Conservation (phyloP, 1,140 invertebrate genomes). For the Cryptotermes secundus region DNA sequence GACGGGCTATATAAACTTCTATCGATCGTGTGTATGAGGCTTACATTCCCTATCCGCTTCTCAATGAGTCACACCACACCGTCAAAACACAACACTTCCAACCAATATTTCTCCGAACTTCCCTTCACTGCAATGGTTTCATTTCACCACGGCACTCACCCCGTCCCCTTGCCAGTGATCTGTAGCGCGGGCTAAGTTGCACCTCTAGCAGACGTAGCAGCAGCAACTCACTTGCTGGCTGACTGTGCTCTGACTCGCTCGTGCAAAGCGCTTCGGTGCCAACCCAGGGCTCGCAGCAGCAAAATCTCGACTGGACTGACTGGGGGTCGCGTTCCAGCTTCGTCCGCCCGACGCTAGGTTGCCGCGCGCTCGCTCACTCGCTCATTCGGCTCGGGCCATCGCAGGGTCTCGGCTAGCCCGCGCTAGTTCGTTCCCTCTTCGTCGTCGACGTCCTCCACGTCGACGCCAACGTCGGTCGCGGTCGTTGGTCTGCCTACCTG, state of each 20-base stretch:
- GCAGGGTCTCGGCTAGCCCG: background rate
- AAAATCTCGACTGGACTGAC: slow-evolving; percentile 18
- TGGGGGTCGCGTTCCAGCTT: background rate
- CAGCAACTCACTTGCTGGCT: background rate
- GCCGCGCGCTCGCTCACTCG: background rate
- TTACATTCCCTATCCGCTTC: background rate
- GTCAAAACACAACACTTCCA: background rate
- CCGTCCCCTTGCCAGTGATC: no score
- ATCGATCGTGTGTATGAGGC: slow-evolving; percentile 26
- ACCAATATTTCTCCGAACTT: background rate
- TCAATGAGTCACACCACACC: background rate
- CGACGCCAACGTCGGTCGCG: background rate
- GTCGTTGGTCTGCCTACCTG: slow-evolving; percentile 23
- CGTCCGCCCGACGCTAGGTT: slow-evolving; percentile 4
- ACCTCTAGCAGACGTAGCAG: no score
- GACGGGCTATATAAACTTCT: background rate
- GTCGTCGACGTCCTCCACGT: no score
- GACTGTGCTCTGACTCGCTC: background rate
- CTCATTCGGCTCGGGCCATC: no score
- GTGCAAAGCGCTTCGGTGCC: background rate
- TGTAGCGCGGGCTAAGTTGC: no score
- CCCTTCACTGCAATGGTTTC: background rate
- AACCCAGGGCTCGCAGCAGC: slow-evolving; percentile 9
- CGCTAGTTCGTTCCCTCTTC: background rate
- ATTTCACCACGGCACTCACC: background rate